These are phyloP conservation scores for Philonicus albiceps DNA, from an alignment of 2,888 invertebrate genomes.

Conservation along the genomic window DNA sequence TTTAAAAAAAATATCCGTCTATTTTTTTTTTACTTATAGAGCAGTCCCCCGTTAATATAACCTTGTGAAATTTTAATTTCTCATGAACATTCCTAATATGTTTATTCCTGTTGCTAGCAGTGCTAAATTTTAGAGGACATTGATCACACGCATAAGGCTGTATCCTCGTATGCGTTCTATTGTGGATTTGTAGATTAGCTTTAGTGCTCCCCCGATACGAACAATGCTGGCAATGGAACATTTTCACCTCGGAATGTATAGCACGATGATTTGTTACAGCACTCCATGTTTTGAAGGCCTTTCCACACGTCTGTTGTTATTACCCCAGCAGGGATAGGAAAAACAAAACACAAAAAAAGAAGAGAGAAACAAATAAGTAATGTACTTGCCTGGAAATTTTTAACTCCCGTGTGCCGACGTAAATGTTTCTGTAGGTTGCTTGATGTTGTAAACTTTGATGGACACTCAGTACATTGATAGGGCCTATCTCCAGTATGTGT, in stretches of 20 bases:
- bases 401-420: slow-evolving; percentile 49
- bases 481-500: slow-evolving; percentile 47
- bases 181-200: slow-evolving; percentile 50
- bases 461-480: slow-evolving; percentile 46
- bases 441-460: slow-evolving; percentile 47
- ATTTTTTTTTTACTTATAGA: neutral
- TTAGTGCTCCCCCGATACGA: slow-evolving; percentile 47
- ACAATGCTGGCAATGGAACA: slow-evolving; percentile 48
- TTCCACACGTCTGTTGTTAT: slow-evolving; percentile 48
- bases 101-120: slow-evolving; percentile 49
- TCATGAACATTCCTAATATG: slow-evolving; percentile 50
- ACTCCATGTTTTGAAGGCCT: slow-evolving; percentile 50
- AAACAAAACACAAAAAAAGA: neutral
- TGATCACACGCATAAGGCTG: slow-evolving; percentile 48
- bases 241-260: slow-evolving; percentile 47
- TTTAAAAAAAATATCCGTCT: neutral
- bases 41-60: neutral
- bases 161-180: slow-evolving; percentile 48
- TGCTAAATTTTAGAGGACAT: slow-evolving; percentile 49
- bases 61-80: slow-evolving; percentile 49
- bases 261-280: slow-evolving; percentile 49
- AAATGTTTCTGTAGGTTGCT: slow-evolving; percentile 49
- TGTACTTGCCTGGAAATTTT: slow-evolving; percentile 48
- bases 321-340: neutral
- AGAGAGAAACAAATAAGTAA: slow-evolving; percentile 20